phyloP scores from a whole-genome alignment of 2,888 invertebrate genomes.

The Agrilus cyanescens region DNA sequence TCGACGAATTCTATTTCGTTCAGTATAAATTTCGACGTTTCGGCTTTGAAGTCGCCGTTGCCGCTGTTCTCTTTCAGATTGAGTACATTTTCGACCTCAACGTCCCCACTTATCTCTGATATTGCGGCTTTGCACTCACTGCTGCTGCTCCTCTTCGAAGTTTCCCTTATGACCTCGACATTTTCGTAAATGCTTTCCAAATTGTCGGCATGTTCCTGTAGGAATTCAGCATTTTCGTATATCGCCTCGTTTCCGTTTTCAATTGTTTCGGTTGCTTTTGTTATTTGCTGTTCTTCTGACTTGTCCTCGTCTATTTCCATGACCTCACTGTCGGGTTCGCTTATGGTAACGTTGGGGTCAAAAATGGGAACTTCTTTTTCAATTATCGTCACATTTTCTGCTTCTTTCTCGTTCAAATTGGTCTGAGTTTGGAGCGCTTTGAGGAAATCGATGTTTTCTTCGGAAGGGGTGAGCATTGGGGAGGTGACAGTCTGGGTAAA shows the following conservation, averaged over 20 bases:
- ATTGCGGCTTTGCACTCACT: not conserved
- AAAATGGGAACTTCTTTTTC: not conserved
- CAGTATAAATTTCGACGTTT: slow-evolving; percentile 10
- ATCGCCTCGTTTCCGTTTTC: slow-evolving; percentile 7
- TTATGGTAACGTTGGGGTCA: not conserved
- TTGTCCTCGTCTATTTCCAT: slow-evolving; percentile 5
- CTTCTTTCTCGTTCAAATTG: not conserved
- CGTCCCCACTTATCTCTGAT: not conserved
- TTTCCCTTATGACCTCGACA: slow-evolving; percentile 12
- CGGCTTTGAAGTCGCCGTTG: slow-evolving; percentile 7
- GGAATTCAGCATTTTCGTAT: slow-evolving; percentile 7
- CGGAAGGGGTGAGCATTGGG: slow-evolving; percentile 36
- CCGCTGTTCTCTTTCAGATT: slow-evolving; percentile 9
- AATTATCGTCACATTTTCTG: not conserved
- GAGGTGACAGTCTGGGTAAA: slow-evolving; percentile 37
- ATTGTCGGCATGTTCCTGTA: slow-evolving; percentile 8
- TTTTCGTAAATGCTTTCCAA: slow-evolving; percentile 20
- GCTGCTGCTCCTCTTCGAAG: slow-evolving; percentile 6
- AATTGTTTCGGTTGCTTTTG: slow-evolving; percentile 7
- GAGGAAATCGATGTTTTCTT: slow-evolving; percentile 36
- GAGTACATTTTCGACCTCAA: slow-evolving; percentile 5
- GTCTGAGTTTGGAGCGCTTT: slow-evolving; percentile 27
- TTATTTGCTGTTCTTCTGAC: slow-evolving; percentile 4
- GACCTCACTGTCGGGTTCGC: not conserved
- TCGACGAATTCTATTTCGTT: slow-evolving; percentile 7